Percentiles rank a stretch among this genome's conserved stretches.
Evolutionary conservation across 2,888 invertebrate genomes (phyloP).

Genomic region (Callyntrura sp.): DNA sequence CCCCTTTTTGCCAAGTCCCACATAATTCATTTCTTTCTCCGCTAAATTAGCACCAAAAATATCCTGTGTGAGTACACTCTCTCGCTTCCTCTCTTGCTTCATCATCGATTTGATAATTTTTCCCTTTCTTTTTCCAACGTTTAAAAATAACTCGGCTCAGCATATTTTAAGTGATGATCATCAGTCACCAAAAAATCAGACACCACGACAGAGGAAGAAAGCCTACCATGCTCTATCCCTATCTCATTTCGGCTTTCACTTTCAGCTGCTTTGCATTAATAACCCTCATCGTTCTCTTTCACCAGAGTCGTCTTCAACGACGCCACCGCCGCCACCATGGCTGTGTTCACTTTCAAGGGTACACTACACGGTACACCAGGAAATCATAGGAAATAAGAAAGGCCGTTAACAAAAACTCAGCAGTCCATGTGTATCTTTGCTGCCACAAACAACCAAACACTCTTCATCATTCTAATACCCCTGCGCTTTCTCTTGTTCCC

Average conservation of each 20-base stretch:
- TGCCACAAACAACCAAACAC: slow-evolving; percentile 50
- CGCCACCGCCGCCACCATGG: neutral
- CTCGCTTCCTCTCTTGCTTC: neutral
- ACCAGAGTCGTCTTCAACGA: neutral
- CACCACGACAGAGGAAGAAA: neutral
- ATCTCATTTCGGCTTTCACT: slow-evolving; percentile 63
- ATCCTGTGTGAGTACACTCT: no score
- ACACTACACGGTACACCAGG: neutral
- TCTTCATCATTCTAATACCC: slow-evolving; percentile 37
- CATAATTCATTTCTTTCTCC: slow-evolving; percentile 41
- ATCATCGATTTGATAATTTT: neutral
- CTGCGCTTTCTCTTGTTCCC: neutral
- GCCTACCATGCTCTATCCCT: neutral
- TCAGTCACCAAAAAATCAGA: slow-evolving; percentile 54
- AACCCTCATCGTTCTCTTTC: slow-evolving; percentile 48
- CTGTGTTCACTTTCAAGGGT: neutral
- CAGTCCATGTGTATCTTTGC: neutral
- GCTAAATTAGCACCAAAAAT: slow-evolving; percentile 41
- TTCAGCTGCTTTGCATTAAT: slow-evolving; percentile 73
- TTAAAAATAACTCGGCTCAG: slow-evolving; percentile 17
- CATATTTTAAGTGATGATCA: slow-evolving; percentile 43
- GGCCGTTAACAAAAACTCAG: neutral
- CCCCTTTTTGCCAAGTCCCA: neutral
- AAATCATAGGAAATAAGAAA: slow-evolving; percentile 32
- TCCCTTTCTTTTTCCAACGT: neutral